Percentiles rank a stretch among this genome's conserved stretches.
These are phyloP conservation scores for Otolemur garnettii DNA, from an alignment of 2,113 vertebrate species.

Conservation along the genomic window DNA sequence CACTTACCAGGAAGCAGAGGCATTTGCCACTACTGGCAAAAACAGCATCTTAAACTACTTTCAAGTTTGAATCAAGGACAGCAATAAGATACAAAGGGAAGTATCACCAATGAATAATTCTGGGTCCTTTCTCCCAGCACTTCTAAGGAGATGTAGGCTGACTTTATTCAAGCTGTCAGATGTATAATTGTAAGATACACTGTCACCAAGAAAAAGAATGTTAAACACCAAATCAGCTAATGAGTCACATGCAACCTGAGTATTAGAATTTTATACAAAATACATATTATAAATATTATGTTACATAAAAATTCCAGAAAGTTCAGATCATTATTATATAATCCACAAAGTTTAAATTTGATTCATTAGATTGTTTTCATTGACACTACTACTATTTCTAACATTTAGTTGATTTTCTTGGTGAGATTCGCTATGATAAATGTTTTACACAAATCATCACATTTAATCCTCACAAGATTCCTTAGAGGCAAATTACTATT, in stretches of 20 bases:
- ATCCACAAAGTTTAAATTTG: not conserved
- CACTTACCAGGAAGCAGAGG: constrained; percentile 25
- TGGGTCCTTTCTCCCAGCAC: not conserved
- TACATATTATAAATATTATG: not conserved
- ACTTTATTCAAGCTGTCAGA: not conserved
- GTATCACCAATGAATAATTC: not conserved
- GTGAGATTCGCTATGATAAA: not conserved
- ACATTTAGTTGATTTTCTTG: not conserved
- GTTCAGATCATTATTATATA: not conserved
- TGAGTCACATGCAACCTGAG: not conserved
- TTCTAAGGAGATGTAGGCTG: not conserved
- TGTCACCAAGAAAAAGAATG: not conserved
- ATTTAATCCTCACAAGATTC: not conserved
- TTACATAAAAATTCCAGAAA: not conserved
- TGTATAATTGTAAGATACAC: not conserved
- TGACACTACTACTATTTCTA: not conserved
- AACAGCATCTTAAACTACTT: constrained; percentile 27
- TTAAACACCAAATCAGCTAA: not conserved
- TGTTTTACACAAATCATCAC: not conserved
- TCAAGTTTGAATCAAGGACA: constrained; percentile 33
- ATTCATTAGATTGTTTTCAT: not conserved
- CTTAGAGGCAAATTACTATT: not conserved
- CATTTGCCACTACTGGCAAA: constrained; percentile 34
- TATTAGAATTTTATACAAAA: not conserved
- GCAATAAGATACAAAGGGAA: not conserved